A percentile compares a stretch with the other conserved stretches of the same genome.
Conservation (phyloP, 2,797 vertebrate genomes). For the Zenarchopterus dispar region DNA sequence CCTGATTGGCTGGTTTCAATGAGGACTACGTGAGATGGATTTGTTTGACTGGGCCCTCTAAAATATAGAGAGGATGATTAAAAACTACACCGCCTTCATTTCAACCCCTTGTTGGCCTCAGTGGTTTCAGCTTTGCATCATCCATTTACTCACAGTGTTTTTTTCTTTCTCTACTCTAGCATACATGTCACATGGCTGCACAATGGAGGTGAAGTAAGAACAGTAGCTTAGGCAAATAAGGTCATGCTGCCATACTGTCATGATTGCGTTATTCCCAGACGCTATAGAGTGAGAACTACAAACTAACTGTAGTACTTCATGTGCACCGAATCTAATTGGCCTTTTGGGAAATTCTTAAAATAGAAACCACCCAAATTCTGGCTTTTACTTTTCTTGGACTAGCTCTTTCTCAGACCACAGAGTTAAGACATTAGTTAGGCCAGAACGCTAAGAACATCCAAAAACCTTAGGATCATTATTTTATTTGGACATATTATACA, state of each 20-base stretch:
- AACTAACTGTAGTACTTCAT: conserved; percentile 29
- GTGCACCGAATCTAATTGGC: conserved; percentile 27
- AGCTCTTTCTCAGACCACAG: conserved; percentile 50
- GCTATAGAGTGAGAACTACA: background rate
- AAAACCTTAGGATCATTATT: conserved; percentile 54
- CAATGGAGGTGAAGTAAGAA: conserved; percentile 16
- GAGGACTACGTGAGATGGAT: conserved; percentile 65
- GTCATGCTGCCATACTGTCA: conserved; percentile 21
- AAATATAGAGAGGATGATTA: conserved; percentile 64
- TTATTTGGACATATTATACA: conserved; percentile 49
- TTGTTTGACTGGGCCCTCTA: conserved; percentile 76
- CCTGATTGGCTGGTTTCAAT: conserved; percentile 73
- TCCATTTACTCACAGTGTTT: conserved; percentile 50
- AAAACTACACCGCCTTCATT: conserved; percentile 62
- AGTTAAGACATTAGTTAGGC: conserved; percentile 32
- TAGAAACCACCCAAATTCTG: conserved; percentile 46
- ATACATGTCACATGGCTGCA: conserved; percentile 25
- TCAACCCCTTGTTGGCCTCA: conserved; percentile 59
- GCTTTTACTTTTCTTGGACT: conserved; percentile 39
- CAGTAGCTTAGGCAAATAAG: conserved; percentile 34
- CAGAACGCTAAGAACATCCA: conserved; percentile 46
- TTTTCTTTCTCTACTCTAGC: conserved; percentile 29
- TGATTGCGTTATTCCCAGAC: conserved; percentile 25
- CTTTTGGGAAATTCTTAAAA: conserved; percentile 53
- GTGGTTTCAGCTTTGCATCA: conserved; percentile 42